Evolutionary conservation across 2,888 invertebrate species (phyloP), one percentile per base, ranked within the genome.

Genomic region (Monoplex corrugatus): DNA sequence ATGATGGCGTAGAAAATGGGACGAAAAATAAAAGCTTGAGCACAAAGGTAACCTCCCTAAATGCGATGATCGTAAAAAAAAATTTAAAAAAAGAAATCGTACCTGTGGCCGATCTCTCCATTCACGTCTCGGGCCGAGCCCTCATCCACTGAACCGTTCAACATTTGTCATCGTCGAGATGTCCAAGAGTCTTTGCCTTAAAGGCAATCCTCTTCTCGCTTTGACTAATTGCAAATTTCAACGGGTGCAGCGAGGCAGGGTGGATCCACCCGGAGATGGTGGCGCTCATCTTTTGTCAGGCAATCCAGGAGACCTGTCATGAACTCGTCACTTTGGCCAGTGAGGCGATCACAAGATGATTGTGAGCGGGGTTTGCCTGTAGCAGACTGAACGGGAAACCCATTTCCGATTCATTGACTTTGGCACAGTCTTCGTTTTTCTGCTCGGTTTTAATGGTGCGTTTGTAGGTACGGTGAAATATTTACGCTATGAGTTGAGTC

Each of bases 231-330:
- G 75, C 75, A 35, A 75, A 1, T 38, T 13, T 75, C 6, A 75
- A 75, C 35, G 75, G 75, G 75, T 75, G 75, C 75, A 75, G 75
- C 75, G 35, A 19, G 23, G 75, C 75, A 28, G 75, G 75, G 75
- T 75, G 38, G 75, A 75, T 75, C 75, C 23, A 38, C 38, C 75
- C 75, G 75, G 35, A 35, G 35, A 16, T 23, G 75, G 2, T 38
- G 75, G 38, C 75, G 38, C 38, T 16, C 38, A 38, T 35, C 75
- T 19, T 75, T 75, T 75, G 75, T 75, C 75, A 75, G 35, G 8
- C 75, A 10, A 16, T 1, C 16, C 16, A 38, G 75, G 75, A n/a
- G 38, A 23, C 16, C 75, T 75, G 75, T 75, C 75, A 75, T 0
- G 75, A 3, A 16, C 75, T 28, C 75, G 75, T 75, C 75, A 75